Base-by-base conservation (phyloP, 2,888 invertebrate species). In the Invenusta paracnida region DNA sequence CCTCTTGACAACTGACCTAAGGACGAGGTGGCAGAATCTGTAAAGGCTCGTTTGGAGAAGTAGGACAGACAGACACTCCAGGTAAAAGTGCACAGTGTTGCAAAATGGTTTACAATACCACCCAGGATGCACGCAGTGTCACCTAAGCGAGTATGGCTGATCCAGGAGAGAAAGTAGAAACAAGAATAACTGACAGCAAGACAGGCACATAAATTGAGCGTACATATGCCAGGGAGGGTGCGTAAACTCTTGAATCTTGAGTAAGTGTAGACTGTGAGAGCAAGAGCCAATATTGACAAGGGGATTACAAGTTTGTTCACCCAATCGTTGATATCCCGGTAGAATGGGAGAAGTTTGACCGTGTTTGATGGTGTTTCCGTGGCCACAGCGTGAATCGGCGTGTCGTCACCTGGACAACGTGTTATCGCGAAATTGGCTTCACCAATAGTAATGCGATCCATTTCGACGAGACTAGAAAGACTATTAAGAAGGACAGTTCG, bases 11-110 rank as follows among this genome's bases (percentile, higher is more conserved):
- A 5, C 2, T 2, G 2, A n/a, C 17, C 31, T n/a, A n/a, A n/a
- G n/a, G n/a, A n/a, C 2, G 27, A 2, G 2, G 27, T 2, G 2
- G 5, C 31, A 30, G 29, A 11, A n/a, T 23, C 27, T 2, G 31
- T 30, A n/a, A 82, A 82, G 13, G 82, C 29, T 25, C 23, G 82
- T 82, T 30, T 29, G 2, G 82, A 29, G 17, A 17, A 5, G 31
- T 29, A 29, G 13, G 82, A 29, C n/a, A 82, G n/a, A 30, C 29
- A 82, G 2, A 23, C 31, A 25, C 82, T 30, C 82, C 82, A 82
- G 2, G 31, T 25, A 30, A 82, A 82, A 1, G 82, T 82, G 27
- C 82, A 82, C 2, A 82, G 25, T 23, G 31, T 17, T n/a, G 82
- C n/a, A 5, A 82, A 27, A 30, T 82, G 82, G 31, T 82, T 82